Percentiles rank a stretch among this genome's conserved stretches.
These are phyloP conservation scores for Caiman crocodilus DNA, from an alignment of 2,797 vertebrate species.

Conservation along the genomic window DNA sequence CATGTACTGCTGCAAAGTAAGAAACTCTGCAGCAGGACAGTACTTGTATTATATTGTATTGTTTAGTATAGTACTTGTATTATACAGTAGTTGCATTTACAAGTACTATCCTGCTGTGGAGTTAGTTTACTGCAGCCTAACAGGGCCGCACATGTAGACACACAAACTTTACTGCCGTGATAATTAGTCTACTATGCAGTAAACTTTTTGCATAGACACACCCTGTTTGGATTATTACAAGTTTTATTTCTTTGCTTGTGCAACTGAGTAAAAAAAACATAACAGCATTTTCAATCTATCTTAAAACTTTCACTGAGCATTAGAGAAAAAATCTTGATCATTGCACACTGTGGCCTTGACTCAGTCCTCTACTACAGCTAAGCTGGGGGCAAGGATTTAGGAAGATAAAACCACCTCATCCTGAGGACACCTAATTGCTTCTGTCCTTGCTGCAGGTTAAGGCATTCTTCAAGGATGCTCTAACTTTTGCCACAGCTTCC, in stretches of 20 bases:
- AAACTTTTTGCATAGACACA: too few species aligned
- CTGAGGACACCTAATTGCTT: background rate
- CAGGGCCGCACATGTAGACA: too few species aligned
- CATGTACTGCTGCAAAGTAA: too few species aligned
- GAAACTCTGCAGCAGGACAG: too few species aligned
- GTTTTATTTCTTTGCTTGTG: conserved; percentile 8
- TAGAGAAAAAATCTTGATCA: background rate
- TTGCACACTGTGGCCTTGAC: background rate
- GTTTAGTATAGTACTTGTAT: too few species aligned
- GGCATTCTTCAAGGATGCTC: background rate
- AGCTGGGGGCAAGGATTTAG: background rate
- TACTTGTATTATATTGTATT: too few species aligned
- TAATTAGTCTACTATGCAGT: too few species aligned
- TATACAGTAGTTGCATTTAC: too few species aligned
- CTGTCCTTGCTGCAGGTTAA: background rate
- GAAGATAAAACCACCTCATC: background rate
- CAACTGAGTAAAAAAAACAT: background rate
- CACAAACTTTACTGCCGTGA: too few species aligned
- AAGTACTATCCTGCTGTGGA: too few species aligned
- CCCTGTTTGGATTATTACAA: background rate
- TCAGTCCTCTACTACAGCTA: background rate
- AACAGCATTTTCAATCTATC: background rate
- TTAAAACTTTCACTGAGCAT: background rate
- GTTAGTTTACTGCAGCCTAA: too few species aligned
- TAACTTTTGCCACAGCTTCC: background rate